Conservation (phyloP, 1,140 invertebrate species). For the Cydia splendana region DNA sequence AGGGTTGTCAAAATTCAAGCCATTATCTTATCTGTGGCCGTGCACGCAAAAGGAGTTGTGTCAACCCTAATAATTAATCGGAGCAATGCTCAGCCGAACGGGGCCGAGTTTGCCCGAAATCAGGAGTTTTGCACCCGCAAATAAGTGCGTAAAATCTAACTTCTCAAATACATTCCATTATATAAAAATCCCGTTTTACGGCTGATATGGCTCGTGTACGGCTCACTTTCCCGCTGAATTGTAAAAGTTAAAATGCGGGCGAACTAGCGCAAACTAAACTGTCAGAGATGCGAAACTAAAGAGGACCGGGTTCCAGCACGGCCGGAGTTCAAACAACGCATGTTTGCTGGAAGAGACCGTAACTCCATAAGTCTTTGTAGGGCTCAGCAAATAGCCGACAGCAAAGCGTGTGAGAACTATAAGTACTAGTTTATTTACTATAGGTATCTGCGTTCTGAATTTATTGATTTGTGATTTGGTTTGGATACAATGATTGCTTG, state of each 20-base stretch:
- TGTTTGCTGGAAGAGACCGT: constrained; percentile 7
- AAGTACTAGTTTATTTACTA: no score
- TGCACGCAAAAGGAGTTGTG: no score
- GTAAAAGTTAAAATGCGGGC: constrained; percentile 12
- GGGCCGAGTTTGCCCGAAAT: no score
- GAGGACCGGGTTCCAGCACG: neutral
- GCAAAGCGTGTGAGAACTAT: neutral
- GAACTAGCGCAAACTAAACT: constrained; percentile 2
- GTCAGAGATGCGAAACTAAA: neutral
- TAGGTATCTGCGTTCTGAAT: neutral
- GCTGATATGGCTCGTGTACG: no score
- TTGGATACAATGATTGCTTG: no score
- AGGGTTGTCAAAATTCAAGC: no score
- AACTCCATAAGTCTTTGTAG: constrained; percentile 21
- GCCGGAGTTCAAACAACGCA: neutral
- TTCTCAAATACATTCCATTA: no score
- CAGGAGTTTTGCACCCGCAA: no score
- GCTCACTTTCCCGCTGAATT: neutral
- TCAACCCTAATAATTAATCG: no score
- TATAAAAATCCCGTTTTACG: neutral
- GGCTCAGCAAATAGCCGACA: neutral
- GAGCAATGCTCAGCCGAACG: no score
- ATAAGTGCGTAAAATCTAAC: no score
- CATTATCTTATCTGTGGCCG: no score
- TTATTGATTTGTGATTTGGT: neutral